Evolutionary conservation across 2,888 invertebrate species (phyloP).

Genomic region (Eudemis profundana): DNA sequence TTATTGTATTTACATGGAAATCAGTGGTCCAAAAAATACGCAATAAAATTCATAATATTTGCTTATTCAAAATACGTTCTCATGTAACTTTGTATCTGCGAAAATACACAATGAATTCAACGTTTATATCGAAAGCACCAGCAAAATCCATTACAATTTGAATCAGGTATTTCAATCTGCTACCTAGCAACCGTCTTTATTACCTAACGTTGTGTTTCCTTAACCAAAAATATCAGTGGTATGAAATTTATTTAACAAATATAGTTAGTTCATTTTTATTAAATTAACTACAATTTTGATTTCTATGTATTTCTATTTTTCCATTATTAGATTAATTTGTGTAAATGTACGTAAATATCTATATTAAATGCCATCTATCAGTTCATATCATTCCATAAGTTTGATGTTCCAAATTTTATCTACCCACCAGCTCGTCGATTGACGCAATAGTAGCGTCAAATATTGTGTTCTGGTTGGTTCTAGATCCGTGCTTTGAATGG

Average conservation of each 20-base stretch:
- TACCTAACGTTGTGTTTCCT: conserved; percentile 12
- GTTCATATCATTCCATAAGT: not conserved
- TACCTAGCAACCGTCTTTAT: not conserved
- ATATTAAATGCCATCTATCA: too few relatives aligned
- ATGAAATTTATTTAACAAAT: conserved; percentile 1
- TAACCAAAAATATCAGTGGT: not conserved
- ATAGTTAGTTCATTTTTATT: conserved; percentile 1
- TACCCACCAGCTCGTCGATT: conserved; percentile 49
- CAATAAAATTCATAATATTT: conserved; percentile 64
- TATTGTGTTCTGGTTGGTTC: conserved; percentile 87
- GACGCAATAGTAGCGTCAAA: conserved; percentile 84
- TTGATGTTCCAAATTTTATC: not conserved
- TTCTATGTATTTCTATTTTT: too few relatives aligned
- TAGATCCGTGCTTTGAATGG: conserved; percentile 89
- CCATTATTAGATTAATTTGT: conserved; percentile 3
- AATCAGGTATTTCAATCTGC: conserved; percentile 18
- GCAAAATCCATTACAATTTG: not conserved
- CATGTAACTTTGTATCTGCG: conserved; percentile 46
- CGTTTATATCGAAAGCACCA: not conserved
- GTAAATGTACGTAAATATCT: too few relatives aligned
- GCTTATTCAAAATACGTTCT: conserved; percentile 63
- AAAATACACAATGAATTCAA: conserved; percentile 1
- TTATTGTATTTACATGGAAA: conserved; percentile 77
- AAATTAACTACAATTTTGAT: too few relatives aligned
- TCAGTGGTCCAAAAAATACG: conserved; percentile 59